phyloP scores from a whole-genome alignment of 2,113 vertebrate species.

The Vidua chalybeata region DNA sequence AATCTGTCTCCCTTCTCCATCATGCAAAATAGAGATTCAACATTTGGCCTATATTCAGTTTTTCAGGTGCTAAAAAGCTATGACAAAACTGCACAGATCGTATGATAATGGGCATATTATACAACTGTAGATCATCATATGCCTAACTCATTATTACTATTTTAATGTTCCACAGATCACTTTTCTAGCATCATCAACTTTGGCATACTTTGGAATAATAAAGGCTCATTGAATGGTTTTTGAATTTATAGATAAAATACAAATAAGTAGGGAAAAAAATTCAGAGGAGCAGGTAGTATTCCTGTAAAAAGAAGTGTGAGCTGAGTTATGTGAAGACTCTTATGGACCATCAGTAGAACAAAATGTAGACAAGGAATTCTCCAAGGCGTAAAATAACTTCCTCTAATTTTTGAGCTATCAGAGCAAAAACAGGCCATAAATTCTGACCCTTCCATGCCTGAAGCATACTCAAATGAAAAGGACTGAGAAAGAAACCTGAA shows the following conservation, averaged over 20 bases:
- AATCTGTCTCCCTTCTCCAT: slow-evolving; percentile 65
- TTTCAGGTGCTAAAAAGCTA: slow-evolving; percentile 69
- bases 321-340: background rate
- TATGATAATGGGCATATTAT: slow-evolving; percentile 68
- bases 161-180: slow-evolving; percentile 23
- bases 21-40: slow-evolving; percentile 64
- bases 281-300: background rate
- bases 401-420: background rate
- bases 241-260: background rate
- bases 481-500: background rate
- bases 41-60: slow-evolving; percentile 66
- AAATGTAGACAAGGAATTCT: background rate
- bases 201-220: background rate
- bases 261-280: background rate
- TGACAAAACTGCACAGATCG: slow-evolving; percentile 65
- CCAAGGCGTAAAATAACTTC: background rate
- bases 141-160: slow-evolving; percentile 61
- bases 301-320: background rate
- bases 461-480: background rate
- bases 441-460: background rate
- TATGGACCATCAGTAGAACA: background rate
- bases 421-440: background rate
- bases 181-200: slow-evolving; percentile 19
- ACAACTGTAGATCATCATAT: slow-evolving; percentile 63
- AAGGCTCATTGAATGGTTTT: background rate